Conservation (phyloP, 1,140 invertebrate genomes). For the Apocrypta bakeri region DNA sequence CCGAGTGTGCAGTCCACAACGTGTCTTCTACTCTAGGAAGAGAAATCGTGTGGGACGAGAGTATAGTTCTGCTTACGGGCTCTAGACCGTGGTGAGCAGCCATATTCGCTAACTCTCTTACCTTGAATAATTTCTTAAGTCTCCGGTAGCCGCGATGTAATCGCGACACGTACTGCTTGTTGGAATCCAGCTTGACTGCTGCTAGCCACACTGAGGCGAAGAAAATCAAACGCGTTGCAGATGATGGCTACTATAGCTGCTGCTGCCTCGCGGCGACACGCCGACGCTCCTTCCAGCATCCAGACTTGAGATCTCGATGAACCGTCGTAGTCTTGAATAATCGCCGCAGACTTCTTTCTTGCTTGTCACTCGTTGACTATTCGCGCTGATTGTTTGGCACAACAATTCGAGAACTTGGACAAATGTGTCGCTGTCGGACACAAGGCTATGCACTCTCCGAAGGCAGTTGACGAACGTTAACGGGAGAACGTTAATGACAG, state of each 20-base stretch:
- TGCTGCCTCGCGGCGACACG: slow-evolving; percentile 15
- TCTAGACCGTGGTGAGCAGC: too few species aligned
- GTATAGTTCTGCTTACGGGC: too few species aligned
- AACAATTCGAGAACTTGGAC: neutral
- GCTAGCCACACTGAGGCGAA: slow-evolving; percentile 28
- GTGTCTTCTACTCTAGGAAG: neutral
- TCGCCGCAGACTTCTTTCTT: neutral
- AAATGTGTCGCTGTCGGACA: neutral
- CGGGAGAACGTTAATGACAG: too few species aligned
- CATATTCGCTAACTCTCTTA: slow-evolving; percentile 59
- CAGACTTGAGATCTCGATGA: slow-evolving; percentile 14
- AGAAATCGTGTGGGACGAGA: too few species aligned
- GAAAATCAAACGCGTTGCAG: slow-evolving; percentile 1
- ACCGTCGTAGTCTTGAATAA: neutral
- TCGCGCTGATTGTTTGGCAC: neutral
- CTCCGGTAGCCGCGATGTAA: slow-evolving; percentile 74
- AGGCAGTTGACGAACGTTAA: neutral
- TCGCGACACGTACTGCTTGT: slow-evolving; percentile 74
- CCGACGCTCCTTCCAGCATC: slow-evolving; percentile 12
- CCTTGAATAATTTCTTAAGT: slow-evolving; percentile 74
- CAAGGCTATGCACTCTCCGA: neutral
- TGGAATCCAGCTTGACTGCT: slow-evolving; percentile 75
- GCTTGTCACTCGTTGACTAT: neutral
- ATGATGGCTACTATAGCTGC: neutral
- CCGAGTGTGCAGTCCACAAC: neutral